Conservation (phyloP, 2,888 invertebrate species). For the Sabatieria punctata region DNA sequence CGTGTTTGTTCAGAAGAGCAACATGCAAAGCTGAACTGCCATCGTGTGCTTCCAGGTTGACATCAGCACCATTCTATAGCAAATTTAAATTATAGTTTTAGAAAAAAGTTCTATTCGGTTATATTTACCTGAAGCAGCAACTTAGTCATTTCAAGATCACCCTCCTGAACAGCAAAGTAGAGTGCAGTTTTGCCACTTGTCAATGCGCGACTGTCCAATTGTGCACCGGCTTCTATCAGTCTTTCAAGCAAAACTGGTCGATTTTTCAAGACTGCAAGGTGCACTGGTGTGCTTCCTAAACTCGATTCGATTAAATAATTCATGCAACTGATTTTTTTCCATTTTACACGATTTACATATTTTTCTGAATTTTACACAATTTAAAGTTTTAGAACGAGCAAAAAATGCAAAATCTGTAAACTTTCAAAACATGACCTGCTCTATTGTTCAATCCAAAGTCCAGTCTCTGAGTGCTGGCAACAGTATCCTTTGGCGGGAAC, state of each 20-base stretch:
- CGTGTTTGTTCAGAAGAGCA: constrained; percentile 26
- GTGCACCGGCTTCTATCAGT: constrained; percentile 38
- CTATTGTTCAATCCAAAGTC: constrained; percentile 2
- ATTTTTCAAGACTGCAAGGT: too few relatives aligned
- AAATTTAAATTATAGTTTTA: too few relatives aligned
- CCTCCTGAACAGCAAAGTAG: constrained; percentile 44
- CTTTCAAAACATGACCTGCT: too few relatives aligned
- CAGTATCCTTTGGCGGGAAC: constrained; percentile 6
- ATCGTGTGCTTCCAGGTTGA: constrained; percentile 27
- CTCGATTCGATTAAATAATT: too few relatives aligned
- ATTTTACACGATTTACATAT: too few relatives aligned
- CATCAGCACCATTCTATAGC: constrained; percentile 25
- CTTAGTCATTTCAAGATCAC: constrained; percentile 31
- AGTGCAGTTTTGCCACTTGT: constrained; percentile 46
- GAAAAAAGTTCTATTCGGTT: background rate
- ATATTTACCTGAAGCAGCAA: constrained; percentile 22
- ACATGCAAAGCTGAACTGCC: constrained; percentile 32
- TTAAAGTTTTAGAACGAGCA: too few relatives aligned
- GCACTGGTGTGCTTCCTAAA: too few relatives aligned
- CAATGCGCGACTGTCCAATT: constrained; percentile 34
- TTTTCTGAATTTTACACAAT: too few relatives aligned
- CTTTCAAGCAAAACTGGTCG: constrained; percentile 26
- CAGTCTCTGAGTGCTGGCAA: too few relatives aligned
- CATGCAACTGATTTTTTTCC: too few relatives aligned
- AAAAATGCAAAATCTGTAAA: too few relatives aligned